phyloP scores from a whole-genome alignment of 1,140 invertebrate species.

The Plodia interpunctella region DNA sequence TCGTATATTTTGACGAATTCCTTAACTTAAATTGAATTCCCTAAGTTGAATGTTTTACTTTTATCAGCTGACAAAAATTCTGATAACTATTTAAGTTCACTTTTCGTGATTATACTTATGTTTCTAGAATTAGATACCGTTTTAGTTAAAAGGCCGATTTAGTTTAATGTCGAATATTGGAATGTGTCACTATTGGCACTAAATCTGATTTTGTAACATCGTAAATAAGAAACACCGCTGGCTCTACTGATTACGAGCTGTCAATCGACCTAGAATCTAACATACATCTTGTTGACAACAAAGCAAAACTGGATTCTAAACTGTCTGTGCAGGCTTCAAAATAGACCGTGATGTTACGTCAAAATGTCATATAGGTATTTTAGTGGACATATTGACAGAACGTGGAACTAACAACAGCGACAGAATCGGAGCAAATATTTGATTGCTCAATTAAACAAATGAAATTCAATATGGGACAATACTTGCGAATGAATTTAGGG shows the following conservation, averaged over 20 bases:
- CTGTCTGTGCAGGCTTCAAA: slow-evolving; percentile 28
- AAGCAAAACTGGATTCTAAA: slow-evolving; percentile 18
- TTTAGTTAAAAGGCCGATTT: background rate
- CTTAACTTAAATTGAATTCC: background rate
- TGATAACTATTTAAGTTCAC: too few species aligned
- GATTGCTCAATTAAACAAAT: slow-evolving; percentile 63
- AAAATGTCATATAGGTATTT: slow-evolving; percentile 44
- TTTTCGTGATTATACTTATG: too few species aligned
- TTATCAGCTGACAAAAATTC: background rate
- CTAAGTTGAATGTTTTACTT: slow-evolving; percentile 3
- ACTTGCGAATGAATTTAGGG: slow-evolving; percentile 30
- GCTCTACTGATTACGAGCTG: slow-evolving; percentile 44
- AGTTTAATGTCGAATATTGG: slow-evolving; percentile 11
- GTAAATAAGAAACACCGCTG: slow-evolving; percentile 35
- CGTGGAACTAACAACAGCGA: slow-evolving; percentile 48
- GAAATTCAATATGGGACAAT: slow-evolving; percentile 44
- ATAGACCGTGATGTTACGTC: slow-evolving; percentile 18
- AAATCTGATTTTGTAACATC: slow-evolving; percentile 21
- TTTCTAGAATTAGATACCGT: background rate
- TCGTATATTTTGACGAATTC: slow-evolving; percentile 16
- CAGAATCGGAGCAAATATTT: slow-evolving; percentile 59
- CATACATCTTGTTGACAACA: slow-evolving; percentile 20
- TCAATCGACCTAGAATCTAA: slow-evolving; percentile 36
- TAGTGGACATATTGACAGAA: slow-evolving; percentile 62
- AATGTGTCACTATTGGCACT: slow-evolving; percentile 10